Conservation (phyloP, 2,113 vertebrate species). For the Philantomba maxwellii region DNA sequence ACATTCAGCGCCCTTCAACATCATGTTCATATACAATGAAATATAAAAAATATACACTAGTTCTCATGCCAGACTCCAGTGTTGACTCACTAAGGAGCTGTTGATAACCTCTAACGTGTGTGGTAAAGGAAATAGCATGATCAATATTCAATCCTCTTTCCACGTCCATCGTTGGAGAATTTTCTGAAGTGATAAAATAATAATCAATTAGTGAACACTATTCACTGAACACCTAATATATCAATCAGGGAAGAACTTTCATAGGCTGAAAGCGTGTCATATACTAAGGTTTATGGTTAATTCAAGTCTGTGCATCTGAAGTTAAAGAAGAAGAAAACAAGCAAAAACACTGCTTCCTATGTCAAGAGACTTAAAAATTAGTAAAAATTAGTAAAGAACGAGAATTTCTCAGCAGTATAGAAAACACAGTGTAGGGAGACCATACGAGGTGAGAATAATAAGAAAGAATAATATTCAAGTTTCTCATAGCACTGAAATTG, state of each 20-base stretch:
- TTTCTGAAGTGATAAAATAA: neutral
- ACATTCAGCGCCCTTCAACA: neutral
- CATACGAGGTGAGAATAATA: neutral
- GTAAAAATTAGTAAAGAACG: neutral
- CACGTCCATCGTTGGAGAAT: neutral
- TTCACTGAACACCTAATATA: neutral
- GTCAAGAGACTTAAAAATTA: neutral
- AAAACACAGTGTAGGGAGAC: neutral
- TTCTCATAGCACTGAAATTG: neutral
- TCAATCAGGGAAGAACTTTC: neutral
- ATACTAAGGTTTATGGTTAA: neutral
- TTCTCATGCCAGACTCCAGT: neutral
- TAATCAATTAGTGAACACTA: neutral
- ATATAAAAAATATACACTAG: neutral
- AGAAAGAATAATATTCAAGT: neutral
- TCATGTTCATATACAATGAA: neutral
- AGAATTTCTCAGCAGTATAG: neutral
- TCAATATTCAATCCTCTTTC: neutral
- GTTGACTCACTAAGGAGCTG: neutral
- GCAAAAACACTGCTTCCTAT: neutral
- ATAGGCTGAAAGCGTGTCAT: neutral
- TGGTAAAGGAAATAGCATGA: neutral
- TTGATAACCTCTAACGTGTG: neutral
- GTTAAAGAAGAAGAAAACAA: neutral
- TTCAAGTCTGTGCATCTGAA: neutral